Evolutionary conservation across 2,797 vertebrate genomes (phyloP), one percentile per base, ranked within the genome.

Genomic region (Sciurus carolinensis): DNA sequence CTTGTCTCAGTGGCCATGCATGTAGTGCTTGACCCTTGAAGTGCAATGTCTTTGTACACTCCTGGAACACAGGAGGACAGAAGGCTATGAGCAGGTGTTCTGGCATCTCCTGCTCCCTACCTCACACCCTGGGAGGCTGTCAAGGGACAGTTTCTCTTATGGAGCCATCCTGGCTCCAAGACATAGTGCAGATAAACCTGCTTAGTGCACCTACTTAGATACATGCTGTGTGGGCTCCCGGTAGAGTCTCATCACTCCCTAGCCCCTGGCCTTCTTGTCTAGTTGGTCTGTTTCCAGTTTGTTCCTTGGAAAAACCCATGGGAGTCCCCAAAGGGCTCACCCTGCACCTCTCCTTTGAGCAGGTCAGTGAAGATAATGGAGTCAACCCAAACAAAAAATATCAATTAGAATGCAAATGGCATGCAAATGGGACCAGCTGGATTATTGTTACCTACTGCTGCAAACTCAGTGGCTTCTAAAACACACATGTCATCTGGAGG

Each of bases 1-100:
- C 14, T 1, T 3, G 24, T 28, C 6, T 5, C 10, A 1, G 4
- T 4, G 36, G 30, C 47, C 44, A 42, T 12, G 2, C 8, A 10
- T 47, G 26, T 14, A 14, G 50, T 30, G 47, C 71, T 50, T 9
- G 20, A 79, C n/a, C 24, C 36, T 36, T 0, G 2, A 1, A 9
- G 36, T n/a, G 44, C n/a, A 82, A 47, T 10, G 7, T 9, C 30
- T 13, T 30, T 1, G 4, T 26, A 72, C 10, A 67, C 52, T 75
- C 10, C 50, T 20, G 10, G 67, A 81, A 20, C 4, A 36, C 36
- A 3, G 36, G 36, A 36, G 36, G 36, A 36, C 36, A 36, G 36
- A 36, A 36, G 36, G 13, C 0, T 0, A 15, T 26, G 22, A 39
- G 36, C 20, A 84, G 42, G 7, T 14, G 20, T 15, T 36, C 1